Conservation (phyloP, 2,797 vertebrate genomes). For the Hoplostethus mediterraneus region DNA sequence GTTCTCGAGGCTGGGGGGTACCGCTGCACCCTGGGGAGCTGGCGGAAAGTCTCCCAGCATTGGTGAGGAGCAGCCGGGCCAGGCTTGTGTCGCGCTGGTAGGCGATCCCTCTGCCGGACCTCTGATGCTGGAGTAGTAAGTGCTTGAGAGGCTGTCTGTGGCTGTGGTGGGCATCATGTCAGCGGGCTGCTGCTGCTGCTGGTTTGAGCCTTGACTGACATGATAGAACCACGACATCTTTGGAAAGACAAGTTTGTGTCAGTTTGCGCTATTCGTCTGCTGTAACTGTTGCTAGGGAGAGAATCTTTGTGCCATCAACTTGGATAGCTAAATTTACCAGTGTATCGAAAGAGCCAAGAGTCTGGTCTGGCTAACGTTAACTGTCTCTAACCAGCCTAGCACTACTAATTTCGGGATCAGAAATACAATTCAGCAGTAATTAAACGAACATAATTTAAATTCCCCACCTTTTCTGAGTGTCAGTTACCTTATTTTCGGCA, state of each 20-base stretch:
- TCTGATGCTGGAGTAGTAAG: constrained; percentile 29
- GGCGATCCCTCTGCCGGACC: constrained; percentile 4
- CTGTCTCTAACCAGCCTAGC: background rate
- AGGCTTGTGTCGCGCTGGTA: constrained; percentile 33
- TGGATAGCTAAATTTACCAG: too few relatives aligned
- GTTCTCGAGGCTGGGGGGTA: constrained; percentile 75
- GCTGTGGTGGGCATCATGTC: constrained; percentile 20
- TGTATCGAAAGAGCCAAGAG: too few relatives aligned
- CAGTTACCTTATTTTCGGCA: constrained; percentile 16
- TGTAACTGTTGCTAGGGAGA: constrained; percentile 1
- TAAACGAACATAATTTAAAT: background rate
- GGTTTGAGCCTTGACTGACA: constrained; percentile 58
- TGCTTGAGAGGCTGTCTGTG: constrained; percentile 31
- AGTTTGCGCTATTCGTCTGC: background rate
- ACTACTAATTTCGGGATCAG: background rate
- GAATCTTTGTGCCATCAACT: constrained; percentile 1
- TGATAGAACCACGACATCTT: constrained; percentile 83
- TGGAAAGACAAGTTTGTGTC: constrained; percentile 10
- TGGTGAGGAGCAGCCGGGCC: constrained; percentile 42
- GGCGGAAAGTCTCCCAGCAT: constrained; percentile 65
- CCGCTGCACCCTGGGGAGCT: constrained; percentile 52
- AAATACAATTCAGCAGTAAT: background rate
- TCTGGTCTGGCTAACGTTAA: background rate
- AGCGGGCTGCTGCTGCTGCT: constrained; percentile 35
- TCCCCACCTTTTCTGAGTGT: background rate